Evolutionary conservation across 2,888 invertebrate genomes (phyloP).

Genomic region (Phalera bucephala): DNA sequence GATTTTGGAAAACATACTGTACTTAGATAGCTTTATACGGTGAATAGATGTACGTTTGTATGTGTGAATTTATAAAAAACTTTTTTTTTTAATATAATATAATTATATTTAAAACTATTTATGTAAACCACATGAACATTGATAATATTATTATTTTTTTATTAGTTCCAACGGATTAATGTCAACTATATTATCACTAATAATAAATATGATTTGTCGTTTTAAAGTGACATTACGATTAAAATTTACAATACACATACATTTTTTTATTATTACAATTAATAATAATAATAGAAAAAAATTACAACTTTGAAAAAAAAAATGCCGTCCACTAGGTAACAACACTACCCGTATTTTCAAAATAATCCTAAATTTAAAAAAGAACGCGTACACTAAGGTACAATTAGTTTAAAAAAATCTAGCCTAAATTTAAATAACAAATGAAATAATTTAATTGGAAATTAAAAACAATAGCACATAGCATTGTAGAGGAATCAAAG

Average conservation of each 20-base stretch:
- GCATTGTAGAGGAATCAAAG: too few species aligned
- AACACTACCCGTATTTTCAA: slow-evolving; percentile 54
- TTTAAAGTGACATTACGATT: slow-evolving; percentile 65
- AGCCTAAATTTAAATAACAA: slow-evolving; percentile 29
- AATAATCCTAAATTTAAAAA: slow-evolving; percentile 38
- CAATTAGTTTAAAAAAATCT: slow-evolving; percentile 24
- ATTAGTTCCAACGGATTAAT: slow-evolving; percentile 32
- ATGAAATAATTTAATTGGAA: too few species aligned
- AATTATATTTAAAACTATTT: slow-evolving; percentile 38
- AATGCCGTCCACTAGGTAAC: slow-evolving; percentile 42
- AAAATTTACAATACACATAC: slow-evolving; percentile 43
- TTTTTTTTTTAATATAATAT: slow-evolving; percentile 7
- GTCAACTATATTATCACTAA: slow-evolving; percentile 49
- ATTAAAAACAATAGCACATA: too few species aligned
- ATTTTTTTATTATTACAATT: slow-evolving; percentile 27
- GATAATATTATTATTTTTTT: slow-evolving; percentile 30
- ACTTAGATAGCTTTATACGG: slow-evolving; percentile 46
- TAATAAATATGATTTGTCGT: slow-evolving; percentile 49
- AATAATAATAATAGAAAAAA: slow-evolving; percentile 33
- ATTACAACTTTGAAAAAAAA: slow-evolving; percentile 38
- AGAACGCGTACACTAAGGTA: slow-evolving; percentile 30
- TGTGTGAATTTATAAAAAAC: slow-evolving; percentile 35
- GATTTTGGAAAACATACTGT: slow-evolving; percentile 46
- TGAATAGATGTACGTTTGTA: slow-evolving; percentile 32
- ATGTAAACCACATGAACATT: slow-evolving; percentile 42